Conservation (phyloP, 1,140 invertebrate species). For the Drosophila arawakana region DNA sequence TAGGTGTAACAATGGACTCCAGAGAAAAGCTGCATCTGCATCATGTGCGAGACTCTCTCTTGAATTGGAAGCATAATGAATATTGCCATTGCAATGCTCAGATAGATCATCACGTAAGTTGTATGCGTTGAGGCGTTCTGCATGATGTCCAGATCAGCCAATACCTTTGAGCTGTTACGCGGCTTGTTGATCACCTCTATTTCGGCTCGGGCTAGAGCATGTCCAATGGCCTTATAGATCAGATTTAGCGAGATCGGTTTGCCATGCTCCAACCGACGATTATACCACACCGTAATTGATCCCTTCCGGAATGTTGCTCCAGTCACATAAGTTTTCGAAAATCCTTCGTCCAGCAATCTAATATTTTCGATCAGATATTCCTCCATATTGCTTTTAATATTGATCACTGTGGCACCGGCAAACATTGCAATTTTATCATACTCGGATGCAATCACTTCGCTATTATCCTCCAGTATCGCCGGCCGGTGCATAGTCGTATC, state of each 20-base stretch:
- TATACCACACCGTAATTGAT: conserved; percentile 86
- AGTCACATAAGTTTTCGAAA: conserved; percentile 82
- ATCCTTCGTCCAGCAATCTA: background rate
- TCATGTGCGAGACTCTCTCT: conserved; percentile 86
- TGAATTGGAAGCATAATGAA: conserved; percentile 89
- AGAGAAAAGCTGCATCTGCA: conserved; percentile 87
- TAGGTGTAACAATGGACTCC: conserved; percentile 88
- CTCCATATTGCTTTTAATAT: background rate
- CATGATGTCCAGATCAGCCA: background rate
- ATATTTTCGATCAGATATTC: background rate
- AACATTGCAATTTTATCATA: background rate
- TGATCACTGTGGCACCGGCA: conserved; percentile 9
- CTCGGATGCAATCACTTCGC: background rate
- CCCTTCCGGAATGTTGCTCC: conserved; percentile 83
- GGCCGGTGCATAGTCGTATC: too few relatives aligned
- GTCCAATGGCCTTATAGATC: conserved; percentile 86
- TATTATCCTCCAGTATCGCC: background rate
- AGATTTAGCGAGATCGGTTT: conserved; percentile 87
- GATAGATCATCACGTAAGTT: conserved; percentile 86
- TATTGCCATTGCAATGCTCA: conserved; percentile 85
- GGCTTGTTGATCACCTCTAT: conserved; percentile 53
- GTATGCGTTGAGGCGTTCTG: conserved; percentile 85
- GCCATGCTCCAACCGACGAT: conserved; percentile 88
- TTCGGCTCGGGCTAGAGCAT: background rate
- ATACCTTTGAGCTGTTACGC: background rate